Base-by-base conservation (phyloP, 1,140 invertebrate species). In the Drosophila watanabei region DNA sequence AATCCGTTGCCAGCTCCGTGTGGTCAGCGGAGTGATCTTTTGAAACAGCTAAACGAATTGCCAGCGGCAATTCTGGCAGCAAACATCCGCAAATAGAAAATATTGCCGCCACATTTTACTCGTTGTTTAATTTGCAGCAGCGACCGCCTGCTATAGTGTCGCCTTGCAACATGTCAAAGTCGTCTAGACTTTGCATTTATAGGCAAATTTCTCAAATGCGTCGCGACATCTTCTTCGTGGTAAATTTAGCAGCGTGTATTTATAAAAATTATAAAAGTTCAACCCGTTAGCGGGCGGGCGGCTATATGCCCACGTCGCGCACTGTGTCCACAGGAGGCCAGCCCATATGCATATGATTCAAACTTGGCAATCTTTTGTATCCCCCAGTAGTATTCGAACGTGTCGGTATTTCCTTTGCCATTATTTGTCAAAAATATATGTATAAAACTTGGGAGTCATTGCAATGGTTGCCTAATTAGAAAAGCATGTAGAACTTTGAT, bases 201-300 rank as follows among this genome's bases (percentile, higher is more conserved):
- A 71, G 75, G 76, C 76, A 79, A 33, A 79, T 79, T 76, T 80
- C 60, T 64, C 63, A 79, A 82, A 83, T 88, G 83, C 68, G 85
- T 90, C 85, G 86, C 81, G 85, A 79, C 85, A 77, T 84, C 80
- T 89, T 72, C 66, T 89, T 72, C 66, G 28, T 49, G 59, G 66
- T 88, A 88, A 88, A 71, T 88, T 85, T 88, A 88, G 86, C 65
- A n/a, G 18, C 39, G 66, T 69, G 72, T 87, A 88, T 89, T 70
- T 89, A 68, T 85, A 85, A 80, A 57, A 77, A 81, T 66, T 75
- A 80, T 65, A 77, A 87, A 79, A 79, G 73, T 78, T 77, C 75
- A 77, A 66, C 75, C 71, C 52, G 71, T 75, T 56, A 48, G 59
- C 61, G 46, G 39, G 54, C 41, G 73, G 48, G n/a, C 43, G 52